Base-by-base conservation (phyloP, 2,797 vertebrate genomes). In the Diceros bicornis region DNA sequence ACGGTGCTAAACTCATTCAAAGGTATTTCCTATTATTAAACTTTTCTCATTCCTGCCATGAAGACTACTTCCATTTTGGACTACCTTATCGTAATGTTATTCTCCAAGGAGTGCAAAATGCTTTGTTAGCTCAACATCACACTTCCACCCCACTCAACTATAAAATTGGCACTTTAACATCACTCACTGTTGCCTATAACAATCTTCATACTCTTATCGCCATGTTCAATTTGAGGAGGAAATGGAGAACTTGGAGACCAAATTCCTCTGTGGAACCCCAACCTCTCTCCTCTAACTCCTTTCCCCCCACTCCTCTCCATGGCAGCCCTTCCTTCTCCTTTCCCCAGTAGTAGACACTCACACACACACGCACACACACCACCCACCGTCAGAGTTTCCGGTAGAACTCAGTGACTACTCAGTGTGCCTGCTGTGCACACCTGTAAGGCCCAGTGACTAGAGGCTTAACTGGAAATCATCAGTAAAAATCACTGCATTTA, bases 121-220 rank as follows among this genome's bases (percentile, higher is more conserved):
- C 59, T 83, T 61, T 18, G 52, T 21, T 3, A 34, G 20, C 23
- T 81, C 62, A 21, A 2, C 6, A 8, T 47, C 29, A 7, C 29
- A 2, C 34, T 25, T 29, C 71, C 3, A 6, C 9, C 55, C 44
- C 52, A n/a, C 6, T 44, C 52, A n/a, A 7, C 27, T 37, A 12
- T 3, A 23, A 12, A 52, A 3, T 0, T 0, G 0, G 14, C 21
- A 27, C 52, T 25, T 52, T 20, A 4, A 0, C 3, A 0, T 13
- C 57, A 11, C 16, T 44, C 27, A 1, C 0, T 0, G 27, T 16
- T 27, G 29, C 55, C 55, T 29, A 0, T 29, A 34, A 61, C n/a
- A 4, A 7, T 3, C 5, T 14, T 4, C 44, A 29, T 0, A 9
- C 64, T 78, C 41, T 37, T 21, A 27, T 27, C 9, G 4, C 66